A percentile compares a stretch with the other conserved stretches of the same genome.
These are phyloP conservation scores for Rutpela maculata DNA, from an alignment of 2,888 invertebrate genomes.

Conservation along the genomic window DNA sequence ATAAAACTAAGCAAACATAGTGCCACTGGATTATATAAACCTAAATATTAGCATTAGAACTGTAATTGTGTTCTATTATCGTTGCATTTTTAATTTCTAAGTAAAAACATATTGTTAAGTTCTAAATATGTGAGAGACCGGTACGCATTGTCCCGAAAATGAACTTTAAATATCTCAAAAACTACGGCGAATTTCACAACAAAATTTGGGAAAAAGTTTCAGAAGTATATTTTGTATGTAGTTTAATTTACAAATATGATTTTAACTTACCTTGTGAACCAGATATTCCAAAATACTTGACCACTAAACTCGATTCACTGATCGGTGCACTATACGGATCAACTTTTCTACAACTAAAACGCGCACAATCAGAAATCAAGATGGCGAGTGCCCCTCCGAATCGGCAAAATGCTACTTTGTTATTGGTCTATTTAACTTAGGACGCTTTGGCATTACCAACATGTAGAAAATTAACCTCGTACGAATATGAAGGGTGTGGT, in stretches of 20 bases:
- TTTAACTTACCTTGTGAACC: conserved; percentile 55
- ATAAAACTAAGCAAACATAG: conserved; percentile 9
- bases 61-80: background rate
- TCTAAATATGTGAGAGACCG: conserved; percentile 46
- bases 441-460: conserved; percentile 67
- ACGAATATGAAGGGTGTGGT: conserved; percentile 63
- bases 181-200: conserved; percentile 38
- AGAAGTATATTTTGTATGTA: conserved; percentile 37
- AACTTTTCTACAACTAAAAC: conserved; percentile 69
- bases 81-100: conserved; percentile 26
- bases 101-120: conserved; percentile 36
- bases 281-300: conserved; percentile 43
- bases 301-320: conserved; percentile 46
- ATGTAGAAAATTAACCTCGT: conserved; percentile 54
- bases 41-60: conserved; percentile 18
- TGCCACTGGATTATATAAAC: conserved; percentile 8
- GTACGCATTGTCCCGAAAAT: conserved; percentile 41
- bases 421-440: conserved; percentile 67
- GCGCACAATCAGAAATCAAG: conserved; percentile 71
- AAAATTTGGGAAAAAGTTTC: conserved; percentile 9
- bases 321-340: conserved; percentile 58
- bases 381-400: conserved; percentile 69
- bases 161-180: conserved; percentile 41
- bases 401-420: conserved; percentile 57
- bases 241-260: conserved; percentile 56